These are phyloP conservation scores for Rana temporaria DNA, from an alignment of 2,113 vertebrate species.

Conservation along the genomic window DNA sequence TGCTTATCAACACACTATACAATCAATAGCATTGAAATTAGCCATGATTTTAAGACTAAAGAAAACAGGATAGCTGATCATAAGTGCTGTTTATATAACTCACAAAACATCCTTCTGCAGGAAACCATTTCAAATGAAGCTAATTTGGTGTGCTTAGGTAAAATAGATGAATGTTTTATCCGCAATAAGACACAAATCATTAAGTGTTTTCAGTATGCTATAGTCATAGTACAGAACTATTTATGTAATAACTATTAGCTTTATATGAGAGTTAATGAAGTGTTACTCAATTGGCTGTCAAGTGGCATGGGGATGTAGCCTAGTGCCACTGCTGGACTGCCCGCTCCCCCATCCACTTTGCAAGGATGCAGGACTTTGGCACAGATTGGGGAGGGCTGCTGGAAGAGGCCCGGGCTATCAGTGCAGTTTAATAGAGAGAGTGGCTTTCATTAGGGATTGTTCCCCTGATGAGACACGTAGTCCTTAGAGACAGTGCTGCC, in stretches of 20 bases:
- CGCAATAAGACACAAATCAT: constrained; percentile 19
- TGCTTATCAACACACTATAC: constrained; percentile 35
- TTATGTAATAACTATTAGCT: neutral
- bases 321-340: too few species aligned
- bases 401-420: too few species aligned
- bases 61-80: constrained; percentile 30
- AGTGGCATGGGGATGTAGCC: too few species aligned
- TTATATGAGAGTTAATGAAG: neutral
- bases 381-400: too few species aligned
- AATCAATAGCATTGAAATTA: constrained; percentile 54
- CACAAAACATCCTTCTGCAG: constrained; percentile 30
- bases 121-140: constrained; percentile 26
- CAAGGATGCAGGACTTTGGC: too few species aligned
- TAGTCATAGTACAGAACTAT: neutral
- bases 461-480: too few species aligned
- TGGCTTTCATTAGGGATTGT: too few species aligned
- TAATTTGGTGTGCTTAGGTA: constrained; percentile 14
- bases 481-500: too few species aligned
- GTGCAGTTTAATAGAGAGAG: too few species aligned
- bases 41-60: constrained; percentile 31
- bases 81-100: constrained; percentile 17
- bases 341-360: too few species aligned
- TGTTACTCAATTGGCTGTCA: neutral
- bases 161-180: constrained; percentile 17
- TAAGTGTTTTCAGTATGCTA: constrained; percentile 9